A percentile compares a stretch with the other conserved stretches of the same genome.
phyloP scores from a whole-genome alignment of 2,113 vertebrate genomes.

The Spermophilus dauricus region DNA sequence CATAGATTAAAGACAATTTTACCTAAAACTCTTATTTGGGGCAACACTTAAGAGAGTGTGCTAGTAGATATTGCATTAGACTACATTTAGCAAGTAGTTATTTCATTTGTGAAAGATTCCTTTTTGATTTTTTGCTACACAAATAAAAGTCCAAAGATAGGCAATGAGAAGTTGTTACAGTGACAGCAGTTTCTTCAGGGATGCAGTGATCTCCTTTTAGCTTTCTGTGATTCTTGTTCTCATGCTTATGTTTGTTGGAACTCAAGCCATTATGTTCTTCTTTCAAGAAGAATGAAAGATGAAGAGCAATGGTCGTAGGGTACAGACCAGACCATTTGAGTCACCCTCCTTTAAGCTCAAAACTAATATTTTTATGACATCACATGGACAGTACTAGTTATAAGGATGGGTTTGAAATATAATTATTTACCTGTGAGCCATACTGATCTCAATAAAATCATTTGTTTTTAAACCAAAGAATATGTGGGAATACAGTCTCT shows the following conservation, averaged over 20 bases:
- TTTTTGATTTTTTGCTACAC: background rate
- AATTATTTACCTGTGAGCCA: background rate
- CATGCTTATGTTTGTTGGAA: background rate
- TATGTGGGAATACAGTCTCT: background rate
- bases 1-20: conserved; percentile 22
- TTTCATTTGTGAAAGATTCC: background rate
- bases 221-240: background rate
- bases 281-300: background rate
- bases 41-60: background rate
- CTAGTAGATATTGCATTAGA: background rate
- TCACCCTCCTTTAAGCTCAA: background rate
- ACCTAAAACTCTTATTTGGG: background rate
- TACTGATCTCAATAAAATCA: background rate
- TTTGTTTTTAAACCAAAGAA: background rate
- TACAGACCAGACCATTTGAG: background rate
- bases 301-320: background rate
- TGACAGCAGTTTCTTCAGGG: background rate
- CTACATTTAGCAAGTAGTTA: background rate
- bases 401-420: background rate
- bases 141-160: background rate
- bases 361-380: background rate
- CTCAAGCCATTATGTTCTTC: background rate
- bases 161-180: background rate
- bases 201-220: background rate
- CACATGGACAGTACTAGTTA: background rate